Conservation (phyloP, 2,113 vertebrate genomes). For the Pseudolaguvia tuberculata region DNA sequence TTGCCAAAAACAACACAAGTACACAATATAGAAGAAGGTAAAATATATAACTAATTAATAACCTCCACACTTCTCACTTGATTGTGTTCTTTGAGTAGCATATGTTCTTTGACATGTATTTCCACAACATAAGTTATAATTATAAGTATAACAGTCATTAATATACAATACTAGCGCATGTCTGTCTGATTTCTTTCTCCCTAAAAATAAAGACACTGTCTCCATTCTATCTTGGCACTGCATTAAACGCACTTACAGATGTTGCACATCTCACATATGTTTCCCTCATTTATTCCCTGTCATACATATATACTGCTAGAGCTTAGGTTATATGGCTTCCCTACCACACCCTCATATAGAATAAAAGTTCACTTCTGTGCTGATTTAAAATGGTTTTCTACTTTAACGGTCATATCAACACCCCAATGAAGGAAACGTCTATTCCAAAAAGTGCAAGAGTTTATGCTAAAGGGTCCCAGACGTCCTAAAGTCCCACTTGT, state of each 20-base stretch:
- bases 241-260: conserved; percentile 28
- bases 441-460: not conserved
- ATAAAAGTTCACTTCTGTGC: not conserved
- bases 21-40: not conserved
- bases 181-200: not conserved
- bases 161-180: not conserved
- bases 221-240: not conserved
- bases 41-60: not conserved
- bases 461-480: no score
- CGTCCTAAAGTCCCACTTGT: no score
- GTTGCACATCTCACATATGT: conserved; percentile 25
- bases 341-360: not conserved
- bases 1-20: not conserved
- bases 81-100: no score
- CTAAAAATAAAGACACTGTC: not conserved
- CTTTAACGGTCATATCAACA: not conserved
- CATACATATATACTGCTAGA: not conserved
- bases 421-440: not conserved
- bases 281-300: not conserved
- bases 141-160: no score
- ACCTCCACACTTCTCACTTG: no score
- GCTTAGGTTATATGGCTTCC: not conserved
- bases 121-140: no score
- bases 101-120: no score
- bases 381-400: not conserved